Evolutionary conservation across 2,113 vertebrate genomes (phyloP).

Genomic region (Orycteropus afer): DNA sequence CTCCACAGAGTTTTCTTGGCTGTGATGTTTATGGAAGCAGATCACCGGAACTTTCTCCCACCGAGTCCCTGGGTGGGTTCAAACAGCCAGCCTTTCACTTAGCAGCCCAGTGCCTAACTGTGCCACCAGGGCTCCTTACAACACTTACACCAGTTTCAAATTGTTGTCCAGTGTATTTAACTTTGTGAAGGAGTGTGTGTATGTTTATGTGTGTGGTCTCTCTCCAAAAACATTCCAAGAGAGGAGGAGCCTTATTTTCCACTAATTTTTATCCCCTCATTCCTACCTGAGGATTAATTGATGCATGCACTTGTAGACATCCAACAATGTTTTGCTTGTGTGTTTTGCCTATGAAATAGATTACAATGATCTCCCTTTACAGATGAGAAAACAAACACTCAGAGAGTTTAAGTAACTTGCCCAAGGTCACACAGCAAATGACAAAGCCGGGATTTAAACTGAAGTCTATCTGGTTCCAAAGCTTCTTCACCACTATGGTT

Average conservation of each 20-base stretch:
- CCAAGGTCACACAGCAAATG: neutral
- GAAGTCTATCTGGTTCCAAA: neutral
- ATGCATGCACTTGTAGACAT: neutral
- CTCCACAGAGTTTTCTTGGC: neutral
- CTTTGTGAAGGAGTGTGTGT: neutral
- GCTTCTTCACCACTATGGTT: neutral
- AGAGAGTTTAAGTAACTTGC: neutral
- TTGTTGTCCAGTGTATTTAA: neutral
- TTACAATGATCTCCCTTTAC: neutral
- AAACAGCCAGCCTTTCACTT: neutral
- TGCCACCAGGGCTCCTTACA: neutral
- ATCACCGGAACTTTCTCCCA: neutral
- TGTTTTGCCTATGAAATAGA: neutral
- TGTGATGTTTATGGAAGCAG: neutral
- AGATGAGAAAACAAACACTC: neutral
- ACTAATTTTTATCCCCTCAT: neutral
- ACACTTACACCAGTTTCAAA: neutral
- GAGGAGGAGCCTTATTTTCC: neutral
- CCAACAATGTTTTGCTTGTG: too few relatives aligned
- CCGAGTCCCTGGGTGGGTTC: neutral
- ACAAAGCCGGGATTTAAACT: neutral
- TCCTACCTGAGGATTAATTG: neutral
- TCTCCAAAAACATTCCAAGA: neutral
- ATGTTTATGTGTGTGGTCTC: neutral
- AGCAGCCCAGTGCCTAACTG: neutral